These are phyloP conservation scores for Athalia cordata DNA, from an alignment of 2,888 invertebrate genomes.

Conservation along the genomic window DNA sequence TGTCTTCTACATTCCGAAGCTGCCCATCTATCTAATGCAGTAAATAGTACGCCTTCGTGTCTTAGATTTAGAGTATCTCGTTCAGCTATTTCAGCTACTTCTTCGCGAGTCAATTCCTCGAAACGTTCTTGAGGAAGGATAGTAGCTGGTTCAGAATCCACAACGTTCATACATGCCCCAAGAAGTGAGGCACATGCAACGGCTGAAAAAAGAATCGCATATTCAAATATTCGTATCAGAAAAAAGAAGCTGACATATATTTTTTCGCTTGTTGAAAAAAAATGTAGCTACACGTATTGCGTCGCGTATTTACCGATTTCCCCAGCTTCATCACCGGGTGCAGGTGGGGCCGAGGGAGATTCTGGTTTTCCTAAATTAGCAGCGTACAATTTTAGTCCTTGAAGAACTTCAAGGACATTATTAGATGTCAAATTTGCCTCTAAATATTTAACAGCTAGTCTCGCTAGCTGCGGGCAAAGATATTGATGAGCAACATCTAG, in stretches of 20 bases:
- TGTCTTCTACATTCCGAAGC: conserved; percentile 76
- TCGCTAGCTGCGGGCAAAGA: conserved; percentile 81
- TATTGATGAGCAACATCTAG: conserved; percentile 86
- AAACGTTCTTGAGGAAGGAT: conserved; percentile 77
- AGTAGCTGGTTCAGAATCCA: conserved; percentile 77
- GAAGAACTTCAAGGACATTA: conserved; percentile 81
- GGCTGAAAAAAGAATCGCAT: conserved; percentile 53
- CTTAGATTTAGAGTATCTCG: conserved; percentile 82
- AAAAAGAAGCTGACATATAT: neutral
- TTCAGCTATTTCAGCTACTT: conserved; percentile 79
- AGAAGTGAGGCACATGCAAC: conserved; percentile 78
- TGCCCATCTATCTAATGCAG: conserved; percentile 80
- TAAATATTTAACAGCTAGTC: conserved; percentile 81
- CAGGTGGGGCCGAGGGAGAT: conserved; percentile 75
- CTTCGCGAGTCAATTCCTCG: conserved; percentile 79
- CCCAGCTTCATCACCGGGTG: conserved; percentile 63
- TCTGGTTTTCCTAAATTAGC: conserved; percentile 68
- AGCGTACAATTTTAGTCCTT: conserved; percentile 74
- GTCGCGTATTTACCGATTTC: conserved; percentile 64
- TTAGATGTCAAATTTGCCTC: conserved; percentile 79
- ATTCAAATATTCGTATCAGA: neutral
- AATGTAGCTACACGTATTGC: neutral
- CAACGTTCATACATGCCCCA: conserved; percentile 80
- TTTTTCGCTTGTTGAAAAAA: neutral
- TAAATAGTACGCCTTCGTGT: conserved; percentile 79